phyloP scores from a whole-genome alignment of 2,113 vertebrate genomes.

The Pitta sordida region DNA sequence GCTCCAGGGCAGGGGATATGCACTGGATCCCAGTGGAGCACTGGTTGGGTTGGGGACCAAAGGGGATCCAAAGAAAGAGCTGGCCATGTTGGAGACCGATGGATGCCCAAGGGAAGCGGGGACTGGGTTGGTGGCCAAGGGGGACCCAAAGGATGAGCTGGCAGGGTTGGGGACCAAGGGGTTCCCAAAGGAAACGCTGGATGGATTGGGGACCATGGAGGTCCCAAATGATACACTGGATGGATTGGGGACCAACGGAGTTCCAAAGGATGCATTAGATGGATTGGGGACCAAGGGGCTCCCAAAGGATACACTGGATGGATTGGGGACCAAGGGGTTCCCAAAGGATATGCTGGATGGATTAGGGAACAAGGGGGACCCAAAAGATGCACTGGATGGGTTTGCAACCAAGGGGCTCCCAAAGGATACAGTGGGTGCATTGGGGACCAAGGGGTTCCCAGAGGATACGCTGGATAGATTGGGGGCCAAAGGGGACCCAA shows the following conservation, averaged over 20 bases:
- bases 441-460: not conserved
- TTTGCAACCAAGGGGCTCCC: not conserved
- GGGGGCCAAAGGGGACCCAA: not conserved
- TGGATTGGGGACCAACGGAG: fast-evolving
- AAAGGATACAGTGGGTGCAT: not conserved
- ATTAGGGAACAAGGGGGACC: not conserved
- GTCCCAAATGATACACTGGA: not conserved
- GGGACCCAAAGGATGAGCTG: not conserved
- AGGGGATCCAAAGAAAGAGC: not conserved
- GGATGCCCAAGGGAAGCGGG: not conserved
- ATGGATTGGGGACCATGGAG: not conserved
- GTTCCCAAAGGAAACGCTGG: fast-evolving
- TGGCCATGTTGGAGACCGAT: not conserved
- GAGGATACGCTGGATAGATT: not conserved
- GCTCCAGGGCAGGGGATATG: not conserved
- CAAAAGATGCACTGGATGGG: fast-evolving
- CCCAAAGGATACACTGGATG: not conserved
- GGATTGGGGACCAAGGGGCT: not conserved
- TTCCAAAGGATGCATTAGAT: not conserved
- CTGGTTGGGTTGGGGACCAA: not conserved
- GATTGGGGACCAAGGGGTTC: not conserved
- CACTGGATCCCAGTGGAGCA: fast-evolving
- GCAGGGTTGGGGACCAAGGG: fast-evolving
- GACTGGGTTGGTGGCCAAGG: not conserved
- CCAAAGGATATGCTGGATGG: not conserved